These are phyloP conservation scores for Cordilura impudica DNA, from an alignment of 2,888 invertebrate species.

Conservation along the genomic window DNA sequence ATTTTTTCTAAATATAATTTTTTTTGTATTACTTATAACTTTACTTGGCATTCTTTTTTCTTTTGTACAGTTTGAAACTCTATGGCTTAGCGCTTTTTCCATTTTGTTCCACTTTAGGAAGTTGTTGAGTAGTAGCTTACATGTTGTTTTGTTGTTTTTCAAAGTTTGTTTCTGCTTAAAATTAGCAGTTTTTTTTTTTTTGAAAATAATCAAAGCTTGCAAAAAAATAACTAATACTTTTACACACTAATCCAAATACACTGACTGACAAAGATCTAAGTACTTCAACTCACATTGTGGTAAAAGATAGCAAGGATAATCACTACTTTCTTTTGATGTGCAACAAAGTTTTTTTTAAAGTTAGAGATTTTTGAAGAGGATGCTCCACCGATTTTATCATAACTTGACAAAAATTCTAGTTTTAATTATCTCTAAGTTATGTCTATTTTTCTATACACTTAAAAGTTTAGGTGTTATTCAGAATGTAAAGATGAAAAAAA, in stretches of 20 bases:
- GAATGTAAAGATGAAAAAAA: too few relatives aligned
- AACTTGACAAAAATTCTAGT: too few relatives aligned
- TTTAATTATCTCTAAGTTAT: too few relatives aligned
- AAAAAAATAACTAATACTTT: neutral
- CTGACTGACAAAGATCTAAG: neutral
- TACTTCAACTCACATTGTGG: too few relatives aligned
- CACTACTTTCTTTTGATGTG: slow-evolving; percentile 3
- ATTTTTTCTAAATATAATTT: too few relatives aligned
- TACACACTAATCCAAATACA: neutral
- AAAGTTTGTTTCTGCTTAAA: slow-evolving; percentile 13
- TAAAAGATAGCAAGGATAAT: too few relatives aligned
- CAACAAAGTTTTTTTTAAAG: too few relatives aligned
- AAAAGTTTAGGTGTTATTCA: too few relatives aligned
- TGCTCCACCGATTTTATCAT: too few relatives aligned
- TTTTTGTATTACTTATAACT: too few relatives aligned
- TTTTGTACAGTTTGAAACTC: neutral
- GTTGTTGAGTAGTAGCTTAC: slow-evolving; percentile 50
- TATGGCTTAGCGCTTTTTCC: slow-evolving; percentile 41
- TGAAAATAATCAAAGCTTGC: neutral
- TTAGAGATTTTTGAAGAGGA: too few relatives aligned
- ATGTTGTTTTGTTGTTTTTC: slow-evolving; percentile 21
- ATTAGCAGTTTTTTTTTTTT: neutral
- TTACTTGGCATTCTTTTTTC: neutral
- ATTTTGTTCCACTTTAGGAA: slow-evolving; percentile 33
- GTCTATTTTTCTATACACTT: too few relatives aligned